Conservation (phyloP, 2,888 invertebrate species). For the Ligdia adustata region DNA sequence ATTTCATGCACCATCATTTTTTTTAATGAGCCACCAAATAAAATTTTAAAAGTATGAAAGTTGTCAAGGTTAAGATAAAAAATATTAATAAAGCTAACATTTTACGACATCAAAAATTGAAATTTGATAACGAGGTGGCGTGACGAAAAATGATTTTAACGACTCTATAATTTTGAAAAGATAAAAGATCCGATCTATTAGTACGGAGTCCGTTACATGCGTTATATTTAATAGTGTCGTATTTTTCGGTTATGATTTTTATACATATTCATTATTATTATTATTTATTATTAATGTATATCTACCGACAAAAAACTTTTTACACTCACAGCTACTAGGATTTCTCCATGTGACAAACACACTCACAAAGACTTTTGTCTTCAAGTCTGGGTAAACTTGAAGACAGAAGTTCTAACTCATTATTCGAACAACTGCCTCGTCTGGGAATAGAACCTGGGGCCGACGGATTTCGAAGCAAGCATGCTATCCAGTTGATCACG, state of each 20-base stretch:
- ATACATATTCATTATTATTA: too few relatives aligned
- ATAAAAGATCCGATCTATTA: conserved; percentile 34
- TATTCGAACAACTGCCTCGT: neutral
- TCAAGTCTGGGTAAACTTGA: too few relatives aligned
- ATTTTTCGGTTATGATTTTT: conserved; percentile 9
- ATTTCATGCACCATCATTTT: conserved; percentile 3
- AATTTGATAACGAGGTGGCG: conserved; percentile 31
- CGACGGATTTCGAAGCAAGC: too few relatives aligned
- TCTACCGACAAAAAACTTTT: too few relatives aligned
- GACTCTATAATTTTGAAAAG: conserved; percentile 33
- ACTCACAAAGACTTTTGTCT: too few relatives aligned
- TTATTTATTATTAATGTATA: too few relatives aligned
- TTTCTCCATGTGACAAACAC: too few relatives aligned
- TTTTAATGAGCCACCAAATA: conserved; percentile 15
- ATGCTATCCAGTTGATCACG: too few relatives aligned
- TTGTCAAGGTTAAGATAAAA: conserved; percentile 15
- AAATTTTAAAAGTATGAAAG: conserved; percentile 11
- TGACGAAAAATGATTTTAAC: conserved; percentile 36
- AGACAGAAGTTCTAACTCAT: neutral
- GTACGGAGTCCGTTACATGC: conserved; percentile 23
- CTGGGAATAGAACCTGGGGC: too few relatives aligned
- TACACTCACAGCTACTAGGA: too few relatives aligned
- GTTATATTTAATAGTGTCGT: conserved; percentile 13
- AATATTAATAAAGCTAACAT: conserved; percentile 33
- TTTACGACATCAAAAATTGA: conserved; percentile 33